Evolutionary conservation across 2,797 vertebrate genomes (phyloP).

Genomic region (Muscicapa comitata): DNA sequence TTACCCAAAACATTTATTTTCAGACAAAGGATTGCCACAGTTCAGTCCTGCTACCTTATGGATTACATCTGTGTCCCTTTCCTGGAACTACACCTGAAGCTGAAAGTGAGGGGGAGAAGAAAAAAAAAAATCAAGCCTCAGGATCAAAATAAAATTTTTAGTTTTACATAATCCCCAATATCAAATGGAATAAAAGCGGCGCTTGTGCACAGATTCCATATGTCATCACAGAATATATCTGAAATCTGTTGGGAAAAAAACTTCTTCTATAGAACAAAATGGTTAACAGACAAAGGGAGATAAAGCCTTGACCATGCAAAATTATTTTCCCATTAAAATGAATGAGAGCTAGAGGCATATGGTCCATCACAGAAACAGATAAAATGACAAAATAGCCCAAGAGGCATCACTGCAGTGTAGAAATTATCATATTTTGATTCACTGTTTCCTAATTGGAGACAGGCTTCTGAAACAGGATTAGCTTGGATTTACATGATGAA

Average conservation of each 20-base stretch:
- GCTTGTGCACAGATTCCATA: neutral
- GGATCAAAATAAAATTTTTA: neutral
- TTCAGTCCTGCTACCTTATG: neutral
- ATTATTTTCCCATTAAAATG: neutral
- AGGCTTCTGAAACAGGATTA: neutral
- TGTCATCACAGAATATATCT: neutral
- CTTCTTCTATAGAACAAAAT: neutral
- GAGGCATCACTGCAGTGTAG: neutral
- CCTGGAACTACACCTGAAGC: neutral
- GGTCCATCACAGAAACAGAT: neutral
- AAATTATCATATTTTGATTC: neutral
- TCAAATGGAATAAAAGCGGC: neutral
- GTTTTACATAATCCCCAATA: neutral
- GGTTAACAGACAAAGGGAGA: neutral
- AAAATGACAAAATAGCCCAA: neutral
- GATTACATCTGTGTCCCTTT: neutral
- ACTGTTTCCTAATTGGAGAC: neutral
- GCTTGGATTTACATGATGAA: neutral
- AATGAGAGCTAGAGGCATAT: neutral
- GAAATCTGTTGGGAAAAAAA: neutral
- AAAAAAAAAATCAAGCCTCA: neutral
- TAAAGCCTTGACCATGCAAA: neutral
- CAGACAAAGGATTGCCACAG: neutral
- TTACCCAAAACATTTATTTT: neutral
- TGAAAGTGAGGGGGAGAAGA: neutral